phyloP scores from a whole-genome alignment of 23 tunicate species.

The Trididemnum nubilum region DNA sequence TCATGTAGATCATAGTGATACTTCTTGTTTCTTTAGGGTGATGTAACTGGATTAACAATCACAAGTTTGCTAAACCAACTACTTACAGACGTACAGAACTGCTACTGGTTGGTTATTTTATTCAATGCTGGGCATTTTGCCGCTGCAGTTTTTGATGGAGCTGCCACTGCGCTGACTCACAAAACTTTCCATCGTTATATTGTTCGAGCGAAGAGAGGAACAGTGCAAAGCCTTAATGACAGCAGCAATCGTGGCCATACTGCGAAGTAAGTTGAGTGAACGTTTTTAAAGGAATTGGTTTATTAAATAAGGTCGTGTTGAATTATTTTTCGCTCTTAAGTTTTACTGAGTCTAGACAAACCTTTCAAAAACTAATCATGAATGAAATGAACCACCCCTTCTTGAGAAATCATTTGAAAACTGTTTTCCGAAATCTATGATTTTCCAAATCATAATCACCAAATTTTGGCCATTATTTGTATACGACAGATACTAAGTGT shows the following conservation, averaged over 20 bases:
- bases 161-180: conserved; percentile 41
- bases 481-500: too few relatives aligned
- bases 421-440: too few relatives aligned
- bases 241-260: conserved; percentile 16
- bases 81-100: conserved; percentile 11
- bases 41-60: background rate
- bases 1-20: background rate
- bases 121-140: conserved; percentile 91
- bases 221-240: conserved; percentile 80
- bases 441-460: too few relatives aligned
- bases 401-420: too few relatives aligned
- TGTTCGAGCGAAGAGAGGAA: conserved; percentile 92
- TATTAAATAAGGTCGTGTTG: background rate
- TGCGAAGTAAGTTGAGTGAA: conserved; percentile 51
- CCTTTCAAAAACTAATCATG: too few relatives aligned
- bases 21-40: background rate
- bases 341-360: too few relatives aligned
- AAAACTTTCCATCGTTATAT: conserved; percentile 91
- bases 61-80: background rate
- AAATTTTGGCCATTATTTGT: too few relatives aligned
- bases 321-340: background rate
- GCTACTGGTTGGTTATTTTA: conserved; percentile 46
- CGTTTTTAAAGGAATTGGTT: background rate
- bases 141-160: conserved; percentile 71
- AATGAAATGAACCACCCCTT: too few relatives aligned